Base-by-base conservation (phyloP, 2,113 vertebrate species). In the Rallus limicola region DNA sequence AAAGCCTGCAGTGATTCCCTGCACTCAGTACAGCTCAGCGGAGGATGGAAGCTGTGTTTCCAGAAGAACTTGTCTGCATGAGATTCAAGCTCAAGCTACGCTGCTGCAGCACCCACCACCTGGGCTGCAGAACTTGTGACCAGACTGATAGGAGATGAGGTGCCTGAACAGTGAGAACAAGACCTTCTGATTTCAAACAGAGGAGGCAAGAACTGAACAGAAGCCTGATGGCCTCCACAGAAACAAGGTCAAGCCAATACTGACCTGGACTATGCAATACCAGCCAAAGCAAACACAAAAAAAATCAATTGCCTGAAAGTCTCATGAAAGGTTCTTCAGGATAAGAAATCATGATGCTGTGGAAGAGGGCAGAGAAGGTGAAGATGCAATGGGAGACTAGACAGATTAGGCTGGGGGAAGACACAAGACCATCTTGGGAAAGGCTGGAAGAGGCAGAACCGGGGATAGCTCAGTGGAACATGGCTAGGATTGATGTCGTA, bases 11-110 rank as follows among this genome's bases (percentile, higher is more conserved):
- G n/a, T 0, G 1, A 68, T 48, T 63, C 28, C 17, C 17, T 29
- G 19, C 25, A 29, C 28, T 74, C 24, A 3, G 9, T 16, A 52
- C 46, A 3, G 3, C 36, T 10, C 44, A 16, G 13, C 6, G 79
- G 24, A 63, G 10, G 28, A 56, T 8, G 11, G 20, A 84, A 26
- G 28, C 63, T 44, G n/a, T 1, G 4, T 52, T 93, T 50, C 23
- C 58, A 36, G 65, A 78, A 75, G 12, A 82, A 44, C 56, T 25
- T 15, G 26, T 52, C 44, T 38, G 52, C 34, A 33, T 13, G 59
- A 53, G 17, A 70, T 8, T 92, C 16, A 33, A 82, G 34, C 24
- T 86, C 1, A 1, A 2, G 28, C 36, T 63, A 34, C 0, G 1
- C 17, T 13, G 83, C 19, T 88, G 78, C 33, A 68, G 33, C 83